Evolutionary conservation across 2,113 vertebrate genomes (phyloP).

Genomic region (Uria aalge): DNA sequence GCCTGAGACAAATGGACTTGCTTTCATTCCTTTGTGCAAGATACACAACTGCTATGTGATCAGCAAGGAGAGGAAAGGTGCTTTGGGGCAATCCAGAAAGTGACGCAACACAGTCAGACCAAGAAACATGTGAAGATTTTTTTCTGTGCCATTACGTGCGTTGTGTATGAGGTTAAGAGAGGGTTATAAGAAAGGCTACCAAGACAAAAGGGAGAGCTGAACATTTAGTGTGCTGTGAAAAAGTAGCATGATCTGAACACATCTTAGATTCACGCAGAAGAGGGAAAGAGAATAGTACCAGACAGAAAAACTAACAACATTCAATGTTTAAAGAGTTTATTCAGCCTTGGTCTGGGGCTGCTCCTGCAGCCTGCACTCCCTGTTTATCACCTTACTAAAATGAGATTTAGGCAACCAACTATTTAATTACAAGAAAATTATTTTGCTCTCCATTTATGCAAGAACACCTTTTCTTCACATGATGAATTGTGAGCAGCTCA

Average conservation of each 20-base stretch:
- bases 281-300: neutral
- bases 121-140: neutral
- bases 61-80: neutral
- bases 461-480: neutral
- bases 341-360: neutral
- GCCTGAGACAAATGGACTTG: neutral
- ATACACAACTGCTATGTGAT: neutral
- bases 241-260: neutral
- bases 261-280: neutral
- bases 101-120: neutral
- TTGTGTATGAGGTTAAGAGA: neutral
- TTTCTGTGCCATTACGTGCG: neutral
- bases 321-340: neutral
- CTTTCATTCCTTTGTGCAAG: neutral
- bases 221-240: neutral
- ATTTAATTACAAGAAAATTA: neutral
- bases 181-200: neutral
- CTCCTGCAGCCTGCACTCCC: neutral
- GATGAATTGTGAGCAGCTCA: neutral
- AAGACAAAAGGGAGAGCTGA: neutral
- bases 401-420: neutral
- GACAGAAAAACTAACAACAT: neutral
- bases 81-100: neutral
- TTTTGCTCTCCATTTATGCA: neutral
- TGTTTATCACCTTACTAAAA: neutral